Percentiles rank a stretch among this genome's conserved stretches.
phyloP scores from a whole-genome alignment of 2,797 vertebrate genomes.

The Chiroxiphia lanceolata region DNA sequence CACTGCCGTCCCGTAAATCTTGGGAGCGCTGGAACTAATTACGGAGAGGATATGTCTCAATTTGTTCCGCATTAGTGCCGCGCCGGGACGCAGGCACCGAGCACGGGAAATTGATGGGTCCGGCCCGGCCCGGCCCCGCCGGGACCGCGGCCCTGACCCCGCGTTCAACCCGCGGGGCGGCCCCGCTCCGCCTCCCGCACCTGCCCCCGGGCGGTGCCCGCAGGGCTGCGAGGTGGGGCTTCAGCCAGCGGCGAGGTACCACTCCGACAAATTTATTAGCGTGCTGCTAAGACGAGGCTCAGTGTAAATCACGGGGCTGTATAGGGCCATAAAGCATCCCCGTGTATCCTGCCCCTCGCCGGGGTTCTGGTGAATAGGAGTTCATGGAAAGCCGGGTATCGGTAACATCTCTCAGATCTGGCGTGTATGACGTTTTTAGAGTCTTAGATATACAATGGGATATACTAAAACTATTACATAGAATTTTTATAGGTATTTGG shows the following conservation, averaged over 20 bases:
- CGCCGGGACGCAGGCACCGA: constrained; percentile 72
- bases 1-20: constrained; percentile 81
- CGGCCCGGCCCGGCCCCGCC: constrained; percentile 53
- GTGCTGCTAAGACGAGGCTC: constrained; percentile 47
- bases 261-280: constrained; percentile 71
- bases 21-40: constrained; percentile 84
- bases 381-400: constrained; percentile 48
- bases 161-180: constrained; percentile 38
- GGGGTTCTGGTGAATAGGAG: constrained; percentile 47
- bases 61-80: constrained; percentile 84
- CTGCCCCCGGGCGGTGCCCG: not conserved
- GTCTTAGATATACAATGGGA: not conserved
- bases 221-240: not conserved
- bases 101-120: constrained; percentile 87
- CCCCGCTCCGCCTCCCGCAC: constrained; percentile 7
- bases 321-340: constrained; percentile 63
- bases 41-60: constrained; percentile 86
- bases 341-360: constrained; percentile 7
- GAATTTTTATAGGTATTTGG: not conserved
- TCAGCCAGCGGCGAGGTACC: not conserved
- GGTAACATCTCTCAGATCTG: constrained; percentile 39
- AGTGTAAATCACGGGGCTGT: constrained; percentile 65
- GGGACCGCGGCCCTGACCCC: constrained; percentile 16
- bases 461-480: not conserved
- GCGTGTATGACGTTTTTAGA: constrained; percentile 14